Base-by-base conservation (phyloP, 2,888 invertebrate genomes). In the Myopa tessellatipennis region DNA sequence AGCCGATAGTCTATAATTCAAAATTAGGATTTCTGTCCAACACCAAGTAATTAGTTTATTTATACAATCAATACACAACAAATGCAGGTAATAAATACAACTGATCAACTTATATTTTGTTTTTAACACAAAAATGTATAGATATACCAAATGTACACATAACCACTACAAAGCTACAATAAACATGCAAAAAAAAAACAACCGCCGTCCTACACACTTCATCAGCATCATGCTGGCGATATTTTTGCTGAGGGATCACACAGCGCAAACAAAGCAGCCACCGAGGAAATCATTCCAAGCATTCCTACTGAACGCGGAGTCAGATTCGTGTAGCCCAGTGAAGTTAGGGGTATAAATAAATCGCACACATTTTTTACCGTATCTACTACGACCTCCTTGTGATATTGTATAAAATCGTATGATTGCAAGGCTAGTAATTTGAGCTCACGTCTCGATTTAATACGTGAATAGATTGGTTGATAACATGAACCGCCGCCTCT, bases 341-440 rank as follows among this genome's bases (percentile, higher is more conserved):
- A 93, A 77, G 95, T 93, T 80, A 97, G 89, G 0, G 97, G 97
- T 85, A 98, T 94, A 83, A 96, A 94, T 77, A 97, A 88, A 89
- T 98, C 97, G 90, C 96, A 96, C 10, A 92, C 89, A 90, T 98
- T 97, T 88, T 96, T 97, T 6, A 95, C 85, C 0, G 95, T 94
- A 89, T 98, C 97, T 80, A 96, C 91, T 77, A 95, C 91, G 12
- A 97, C 90, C 87, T 94, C 93, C 84, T 92, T 93, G 84, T 93
- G 88, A 0, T 83, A 84, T 72, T 87, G 80, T 38, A 89, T 38
- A 16, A 85, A 61, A 0, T 81, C 80, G 65, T 85, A 89, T 0
- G 88, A 88, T 14, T 86, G 83, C 63, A 88, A 71, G 0, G 82
- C 84, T 68, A 86, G 75, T 12, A 82, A 82, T 18, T 83, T 83